Conservation (phyloP, 2,113 vertebrate species). For the Promerops cafer region DNA sequence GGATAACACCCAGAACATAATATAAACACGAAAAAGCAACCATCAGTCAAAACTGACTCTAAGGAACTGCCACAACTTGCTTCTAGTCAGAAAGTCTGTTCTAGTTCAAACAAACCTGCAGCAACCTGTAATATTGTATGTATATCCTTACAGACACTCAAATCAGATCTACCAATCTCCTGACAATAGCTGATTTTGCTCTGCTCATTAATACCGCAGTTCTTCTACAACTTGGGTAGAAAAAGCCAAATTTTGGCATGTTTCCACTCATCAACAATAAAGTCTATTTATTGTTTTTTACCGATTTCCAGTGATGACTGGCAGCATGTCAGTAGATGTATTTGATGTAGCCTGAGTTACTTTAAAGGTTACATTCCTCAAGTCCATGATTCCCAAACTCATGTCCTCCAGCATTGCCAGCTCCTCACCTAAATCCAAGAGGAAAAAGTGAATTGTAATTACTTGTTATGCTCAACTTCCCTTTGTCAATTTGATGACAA, state of each 20-base stretch:
- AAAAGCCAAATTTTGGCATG: neutral
- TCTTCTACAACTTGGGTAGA: neutral
- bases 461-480: neutral
- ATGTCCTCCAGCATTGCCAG: conserved; percentile 97
- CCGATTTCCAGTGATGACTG: conserved; percentile 95
- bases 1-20: neutral
- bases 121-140: neutral
- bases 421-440: conserved; percentile 83
- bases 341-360: conserved; percentile 90
- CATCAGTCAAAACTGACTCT: neutral
- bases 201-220: neutral
- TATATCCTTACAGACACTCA: neutral
- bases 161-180: neutral
- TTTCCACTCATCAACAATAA: neutral
- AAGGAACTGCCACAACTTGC: neutral
- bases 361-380: conserved; percentile 97
- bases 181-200: neutral
- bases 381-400: conserved; percentile 94
- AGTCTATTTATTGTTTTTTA: neutral
- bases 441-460: neutral
- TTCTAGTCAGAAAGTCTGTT: neutral
- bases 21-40: neutral
- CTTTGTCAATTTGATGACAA: neutral
- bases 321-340: conserved; percentile 89
- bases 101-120: neutral